phyloP scores from a whole-genome alignment of 2,113 vertebrate genomes.

The Zapornia atra region DNA sequence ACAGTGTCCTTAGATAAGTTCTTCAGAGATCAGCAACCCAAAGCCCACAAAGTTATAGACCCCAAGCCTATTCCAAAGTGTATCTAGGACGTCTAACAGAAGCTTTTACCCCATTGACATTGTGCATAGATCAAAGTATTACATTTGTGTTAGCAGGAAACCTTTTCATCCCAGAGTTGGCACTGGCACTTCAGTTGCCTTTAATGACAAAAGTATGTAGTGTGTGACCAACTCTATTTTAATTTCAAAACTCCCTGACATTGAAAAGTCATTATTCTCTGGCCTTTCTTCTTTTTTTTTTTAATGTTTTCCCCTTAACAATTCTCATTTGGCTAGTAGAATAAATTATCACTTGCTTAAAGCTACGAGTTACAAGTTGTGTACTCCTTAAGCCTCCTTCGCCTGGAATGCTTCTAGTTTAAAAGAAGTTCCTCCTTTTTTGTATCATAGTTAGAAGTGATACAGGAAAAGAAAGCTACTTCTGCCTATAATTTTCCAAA shows the following conservation, averaged over 20 bases:
- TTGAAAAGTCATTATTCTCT: neutral
- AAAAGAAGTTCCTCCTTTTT: constrained; percentile 21
- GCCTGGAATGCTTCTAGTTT: neutral
- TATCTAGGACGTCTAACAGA: neutral
- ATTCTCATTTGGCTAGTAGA: constrained; percentile 2
- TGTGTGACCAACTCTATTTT: neutral
- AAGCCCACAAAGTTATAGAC: neutral
- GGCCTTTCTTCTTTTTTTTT: neutral
- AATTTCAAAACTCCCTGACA: neutral
- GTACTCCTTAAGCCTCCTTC: neutral
- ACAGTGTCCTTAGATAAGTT: neutral
- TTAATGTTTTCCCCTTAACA: neutral
- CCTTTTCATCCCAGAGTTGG: neutral
- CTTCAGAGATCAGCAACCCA: neutral
- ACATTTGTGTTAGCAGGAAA: neutral
- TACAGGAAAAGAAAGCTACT: neutral
- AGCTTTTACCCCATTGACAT: neutral
- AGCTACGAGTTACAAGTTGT: neutral
- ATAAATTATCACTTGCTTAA: neutral
- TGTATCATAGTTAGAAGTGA: neutral
- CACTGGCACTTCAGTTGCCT: neutral
- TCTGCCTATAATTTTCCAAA: neutral
- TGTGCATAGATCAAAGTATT: neutral
- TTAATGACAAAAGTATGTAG: neutral
- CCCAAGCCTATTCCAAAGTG: neutral